phyloP scores from a whole-genome alignment of 2,113 vertebrate genomes.

The Cervus canadensis region DNA sequence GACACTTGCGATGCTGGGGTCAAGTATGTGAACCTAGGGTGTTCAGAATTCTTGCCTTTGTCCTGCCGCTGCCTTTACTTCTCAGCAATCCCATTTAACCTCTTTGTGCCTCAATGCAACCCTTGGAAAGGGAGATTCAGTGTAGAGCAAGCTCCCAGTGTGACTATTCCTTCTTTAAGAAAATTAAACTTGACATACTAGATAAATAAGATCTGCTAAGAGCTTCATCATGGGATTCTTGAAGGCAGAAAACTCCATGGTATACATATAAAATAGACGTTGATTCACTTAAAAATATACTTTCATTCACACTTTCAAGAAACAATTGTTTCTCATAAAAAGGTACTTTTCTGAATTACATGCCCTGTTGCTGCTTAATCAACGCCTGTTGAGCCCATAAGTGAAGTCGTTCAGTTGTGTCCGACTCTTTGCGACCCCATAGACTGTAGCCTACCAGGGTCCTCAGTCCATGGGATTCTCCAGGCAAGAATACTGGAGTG shows the following conservation, averaged over 20 bases:
- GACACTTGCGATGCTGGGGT: accelerated
- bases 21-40: not conserved
- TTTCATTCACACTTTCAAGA: not conserved
- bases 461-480: no score
- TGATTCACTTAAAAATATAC: not conserved
- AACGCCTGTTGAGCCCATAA: not conserved
- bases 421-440: no score
- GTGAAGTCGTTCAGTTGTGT: no score
- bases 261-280: not conserved
- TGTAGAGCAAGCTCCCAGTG: not conserved
- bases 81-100: not conserved
- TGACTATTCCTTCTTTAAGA: not conserved
- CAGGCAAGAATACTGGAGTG: no score
- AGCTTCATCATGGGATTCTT: not conserved
- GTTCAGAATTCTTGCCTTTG: not conserved
- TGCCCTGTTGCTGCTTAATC: not conserved
- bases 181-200: not conserved
- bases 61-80: not conserved
- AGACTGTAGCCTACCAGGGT: no score
- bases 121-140: not conserved
- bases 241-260: not conserved
- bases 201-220: not conserved
- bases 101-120: not conserved
- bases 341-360: not conserved
- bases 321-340: not conserved